Percentiles rank a stretch among this genome's conserved stretches.
Evolutionary conservation across 2,797 vertebrate genomes (phyloP).

Genomic region (Amblyopsis hoosieri): DNA sequence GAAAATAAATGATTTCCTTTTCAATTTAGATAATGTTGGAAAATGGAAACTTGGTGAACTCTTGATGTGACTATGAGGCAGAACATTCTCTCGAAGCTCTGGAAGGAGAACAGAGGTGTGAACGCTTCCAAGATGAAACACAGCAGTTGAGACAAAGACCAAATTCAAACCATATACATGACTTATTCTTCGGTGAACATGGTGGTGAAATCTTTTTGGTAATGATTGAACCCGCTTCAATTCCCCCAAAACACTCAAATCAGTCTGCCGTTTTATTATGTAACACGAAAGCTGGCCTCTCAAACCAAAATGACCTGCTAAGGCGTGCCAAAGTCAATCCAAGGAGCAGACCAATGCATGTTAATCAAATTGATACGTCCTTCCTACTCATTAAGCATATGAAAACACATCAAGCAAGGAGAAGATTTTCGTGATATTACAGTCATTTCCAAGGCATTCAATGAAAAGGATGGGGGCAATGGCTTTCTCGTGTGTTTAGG

Average conservation of each 20-base stretch:
- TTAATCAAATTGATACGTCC: slow-evolving; percentile 35
- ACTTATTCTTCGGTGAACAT: slow-evolving; percentile 30
- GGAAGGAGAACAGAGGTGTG: slow-evolving; percentile 42
- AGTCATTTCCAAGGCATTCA: neutral
- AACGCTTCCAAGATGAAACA: slow-evolving; percentile 38
- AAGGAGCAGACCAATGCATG: slow-evolving; percentile 28
- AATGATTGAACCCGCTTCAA: slow-evolving; percentile 43
- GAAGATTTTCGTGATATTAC: neutral
- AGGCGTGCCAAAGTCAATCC: slow-evolving; percentile 50
- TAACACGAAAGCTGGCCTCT: slow-evolving; percentile 35
- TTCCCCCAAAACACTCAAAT: slow-evolving; percentile 25
- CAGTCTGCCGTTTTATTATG: slow-evolving; percentile 40
- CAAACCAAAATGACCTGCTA: slow-evolving; percentile 13
- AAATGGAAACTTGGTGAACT: slow-evolving; percentile 32
- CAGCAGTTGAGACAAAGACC: slow-evolving; percentile 24
- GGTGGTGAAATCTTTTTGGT: slow-evolving; percentile 49
- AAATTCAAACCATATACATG: slow-evolving; percentile 41
- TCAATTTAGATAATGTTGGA: slow-evolving; percentile 17
- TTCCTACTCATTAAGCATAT: slow-evolving; percentile 33
- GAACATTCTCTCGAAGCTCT: slow-evolving; percentile 21
- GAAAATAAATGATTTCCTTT: slow-evolving; percentile 9
- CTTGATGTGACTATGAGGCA: slow-evolving; percentile 18
- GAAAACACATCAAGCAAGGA: slow-evolving; percentile 24
- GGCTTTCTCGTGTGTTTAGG: neutral
- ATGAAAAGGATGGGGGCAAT: neutral